Evolutionary conservation across 2,797 vertebrate species (phyloP), one percentile per base, ranked within the genome.

Genomic region (Sebastes aleutianus): DNA sequence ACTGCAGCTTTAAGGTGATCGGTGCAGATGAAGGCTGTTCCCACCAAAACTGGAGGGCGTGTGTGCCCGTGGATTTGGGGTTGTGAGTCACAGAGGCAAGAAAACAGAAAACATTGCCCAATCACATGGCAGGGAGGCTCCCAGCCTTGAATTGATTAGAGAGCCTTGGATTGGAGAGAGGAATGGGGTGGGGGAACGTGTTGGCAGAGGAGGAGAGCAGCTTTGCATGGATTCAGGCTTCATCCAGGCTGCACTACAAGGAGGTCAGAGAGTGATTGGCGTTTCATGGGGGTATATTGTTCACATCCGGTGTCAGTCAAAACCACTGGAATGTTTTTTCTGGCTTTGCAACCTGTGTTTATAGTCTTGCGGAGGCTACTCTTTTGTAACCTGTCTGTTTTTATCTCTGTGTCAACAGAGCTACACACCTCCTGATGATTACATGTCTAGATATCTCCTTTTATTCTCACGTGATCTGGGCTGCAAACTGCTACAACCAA

Each of bases 91-190:
- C 68, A 83, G 65, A 80, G 70, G 80, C 80, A 71, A 78, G 73
- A 76, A 88, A 90, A 86, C 81, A 80, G 85, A 91, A 82, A 84
- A 85, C 84, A 76, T 91, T 85, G 69, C 92, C 89, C 88, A 91
- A 84, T 94, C 85, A 86, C 85, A 88, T 82, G 88, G 56, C 74
- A 83, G 86, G 81, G 88, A 92, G 87, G 72, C 82, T 90, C 90
- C 80, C 82, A 63, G 87, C 76, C 92, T 92, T 87, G 88, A 86
- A 87, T 90, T 83, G 79, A 92, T 93, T 92, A 90, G 80, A 82
- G 69, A 74, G 77, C 79, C 86, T 81, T 82, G 87, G 84, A 87
- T 56, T 83, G 75, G 73, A 84, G 71, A 71, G 39, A 80, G 87
- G 81, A 79, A 83, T 84, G 82, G 81, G 65, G 67, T 62, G 68